phyloP scores from a whole-genome alignment of 2,797 vertebrate species.

The Hyperoplus lanceolatus region DNA sequence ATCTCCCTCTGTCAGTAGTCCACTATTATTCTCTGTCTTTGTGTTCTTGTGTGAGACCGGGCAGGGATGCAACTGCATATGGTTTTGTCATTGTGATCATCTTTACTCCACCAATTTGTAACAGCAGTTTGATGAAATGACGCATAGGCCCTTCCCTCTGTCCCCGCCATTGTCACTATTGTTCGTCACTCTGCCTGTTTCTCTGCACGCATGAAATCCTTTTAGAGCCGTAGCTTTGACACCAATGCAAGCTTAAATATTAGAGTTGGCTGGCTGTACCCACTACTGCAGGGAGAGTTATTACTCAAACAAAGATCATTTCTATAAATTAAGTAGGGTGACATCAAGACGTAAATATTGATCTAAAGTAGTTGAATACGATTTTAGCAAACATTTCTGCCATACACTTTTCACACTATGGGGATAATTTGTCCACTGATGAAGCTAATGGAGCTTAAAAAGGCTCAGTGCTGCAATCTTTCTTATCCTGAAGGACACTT shows the following conservation, averaged over 20 bases:
- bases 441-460: slow-evolving; percentile 34
- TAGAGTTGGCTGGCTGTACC: slow-evolving; percentile 45
- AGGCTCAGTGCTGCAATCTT: neutral
- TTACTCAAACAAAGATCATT: slow-evolving; percentile 30
- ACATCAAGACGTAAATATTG: slow-evolving; percentile 31
- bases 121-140: slow-evolving; percentile 48
- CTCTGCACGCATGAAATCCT: slow-evolving; percentile 69
- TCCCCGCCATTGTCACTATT: slow-evolving; percentile 54
- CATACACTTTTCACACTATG: slow-evolving; percentile 4
- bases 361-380: slow-evolving; percentile 27
- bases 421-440: slow-evolving; percentile 15
- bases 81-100: slow-evolving; percentile 46
- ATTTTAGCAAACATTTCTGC: slow-evolving; percentile 18
- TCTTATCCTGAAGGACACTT: slow-evolving; percentile 7
- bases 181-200: slow-evolving; percentile 51
- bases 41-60: slow-evolving; percentile 18
- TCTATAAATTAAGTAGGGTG: slow-evolving; percentile 31
- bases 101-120: slow-evolving; percentile 23
- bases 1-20: slow-evolving; percentile 5
- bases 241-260: slow-evolving; percentile 52
- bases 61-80: slow-evolving; percentile 4
- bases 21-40: slow-evolving; percentile 42
- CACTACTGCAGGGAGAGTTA: slow-evolving; percentile 29
- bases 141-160: slow-evolving; percentile 37
- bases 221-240: slow-evolving; percentile 64